Conservation (phyloP, 2,113 vertebrate species). For the Cygnus buccinator region DNA sequence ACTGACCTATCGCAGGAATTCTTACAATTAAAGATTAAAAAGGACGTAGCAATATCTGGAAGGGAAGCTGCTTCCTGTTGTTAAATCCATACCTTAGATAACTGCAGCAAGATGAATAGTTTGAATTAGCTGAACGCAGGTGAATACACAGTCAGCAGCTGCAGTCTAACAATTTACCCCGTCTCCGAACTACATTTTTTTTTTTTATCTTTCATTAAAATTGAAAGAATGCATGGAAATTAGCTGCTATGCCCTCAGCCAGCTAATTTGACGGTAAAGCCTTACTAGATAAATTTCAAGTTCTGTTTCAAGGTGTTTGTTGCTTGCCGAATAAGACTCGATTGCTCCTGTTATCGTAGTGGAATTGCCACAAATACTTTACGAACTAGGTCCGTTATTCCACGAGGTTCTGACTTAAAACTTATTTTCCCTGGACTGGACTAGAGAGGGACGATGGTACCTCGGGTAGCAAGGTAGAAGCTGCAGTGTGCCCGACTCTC, state of each 20-base stretch:
- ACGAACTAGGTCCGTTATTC: background rate
- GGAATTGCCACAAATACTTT: background rate
- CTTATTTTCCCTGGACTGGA: background rate
- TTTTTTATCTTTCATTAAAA: background rate
- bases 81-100: background rate
- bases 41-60: background rate
- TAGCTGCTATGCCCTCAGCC: background rate
- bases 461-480: background rate
- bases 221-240: background rate
- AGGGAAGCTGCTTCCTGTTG: background rate
- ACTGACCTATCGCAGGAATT: background rate
- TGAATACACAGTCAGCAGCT: background rate
- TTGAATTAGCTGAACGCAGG: background rate
- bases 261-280: background rate
- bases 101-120: constrained; percentile 27
- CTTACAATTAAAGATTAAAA: background rate
- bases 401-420: background rate
- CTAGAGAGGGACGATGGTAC: background rate
- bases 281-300: background rate
- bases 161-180: background rate
- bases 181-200: background rate
- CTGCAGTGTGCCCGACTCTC: background rate
- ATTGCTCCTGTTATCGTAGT: background rate
- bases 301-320: constrained; percentile 20
- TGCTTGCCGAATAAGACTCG: background rate